Conservation (phyloP, 35 echinoderm and acorn worm genomes). For the Stichopus chloronotus region DNA sequence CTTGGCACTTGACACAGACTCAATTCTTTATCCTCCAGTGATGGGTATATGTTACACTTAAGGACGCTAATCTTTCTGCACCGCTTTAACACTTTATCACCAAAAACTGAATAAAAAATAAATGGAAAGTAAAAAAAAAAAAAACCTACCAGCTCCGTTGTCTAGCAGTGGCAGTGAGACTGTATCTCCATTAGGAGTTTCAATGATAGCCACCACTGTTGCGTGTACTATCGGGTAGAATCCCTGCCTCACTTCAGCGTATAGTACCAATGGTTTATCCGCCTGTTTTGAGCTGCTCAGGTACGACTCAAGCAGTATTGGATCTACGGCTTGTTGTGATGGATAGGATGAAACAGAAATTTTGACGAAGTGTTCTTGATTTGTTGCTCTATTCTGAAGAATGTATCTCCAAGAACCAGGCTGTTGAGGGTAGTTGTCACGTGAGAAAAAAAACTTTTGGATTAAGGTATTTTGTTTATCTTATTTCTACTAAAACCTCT, state of each 20-base stretch:
- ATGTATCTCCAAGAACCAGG: conserved; percentile 37
- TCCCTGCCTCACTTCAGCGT: conserved; percentile 51
- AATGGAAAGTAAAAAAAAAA: no score
- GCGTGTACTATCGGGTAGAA: conserved; percentile 20
- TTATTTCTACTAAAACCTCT: no score
- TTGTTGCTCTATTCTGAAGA: conserved; percentile 28
- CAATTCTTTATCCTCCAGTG: no score
- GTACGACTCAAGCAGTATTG: conserved; percentile 6
- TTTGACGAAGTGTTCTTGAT: background rate
- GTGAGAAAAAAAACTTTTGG: no score
- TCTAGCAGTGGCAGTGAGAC: background rate
- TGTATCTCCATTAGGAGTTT: background rate
- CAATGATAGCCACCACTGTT: conserved; percentile 1
- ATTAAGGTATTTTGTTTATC: no score
- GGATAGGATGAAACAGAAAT: conserved; percentile 1
- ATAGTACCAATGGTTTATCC: background rate
- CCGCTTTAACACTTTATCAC: no score
- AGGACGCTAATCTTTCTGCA: no score
- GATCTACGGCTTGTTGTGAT: background rate
- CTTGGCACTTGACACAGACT: no score
- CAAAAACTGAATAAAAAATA: no score
- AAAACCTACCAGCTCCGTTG: conserved; percentile 34
- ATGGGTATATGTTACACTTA: no score
- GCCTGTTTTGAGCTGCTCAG: background rate
- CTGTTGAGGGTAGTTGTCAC: background rate